phyloP scores from a whole-genome alignment of 2,888 invertebrate species.

The Apamea anceps region DNA sequence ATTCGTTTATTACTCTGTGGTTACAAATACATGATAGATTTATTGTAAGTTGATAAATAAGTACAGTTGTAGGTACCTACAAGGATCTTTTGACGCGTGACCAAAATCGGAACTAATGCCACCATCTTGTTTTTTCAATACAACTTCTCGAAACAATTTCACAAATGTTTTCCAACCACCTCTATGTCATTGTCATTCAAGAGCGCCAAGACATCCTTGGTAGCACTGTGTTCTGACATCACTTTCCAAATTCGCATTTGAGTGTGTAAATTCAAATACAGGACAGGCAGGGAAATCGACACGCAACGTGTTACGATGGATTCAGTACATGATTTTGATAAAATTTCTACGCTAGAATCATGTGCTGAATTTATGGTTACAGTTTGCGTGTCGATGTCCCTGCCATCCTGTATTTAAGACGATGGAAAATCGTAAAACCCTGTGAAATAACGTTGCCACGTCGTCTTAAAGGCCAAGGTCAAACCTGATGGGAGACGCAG shows the following conservation, averaged over 20 bases:
- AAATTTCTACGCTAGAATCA: not conserved
- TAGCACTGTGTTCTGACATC: too few species aligned
- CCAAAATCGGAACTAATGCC: not conserved
- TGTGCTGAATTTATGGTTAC: not conserved
- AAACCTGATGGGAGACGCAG: slow-evolving; percentile 14
- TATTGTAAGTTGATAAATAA: not conserved
- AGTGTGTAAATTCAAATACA: not conserved
- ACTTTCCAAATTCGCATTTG: not conserved
- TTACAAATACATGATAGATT: not conserved
- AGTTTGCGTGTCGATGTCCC: not conserved
- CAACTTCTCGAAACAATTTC: not conserved
- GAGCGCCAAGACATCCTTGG: not conserved
- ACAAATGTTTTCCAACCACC: not conserved
- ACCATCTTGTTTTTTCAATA: not conserved
- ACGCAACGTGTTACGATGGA: not conserved
- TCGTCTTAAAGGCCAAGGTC: slow-evolving; percentile 8
- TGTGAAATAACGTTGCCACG: not conserved
- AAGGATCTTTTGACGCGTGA: not conserved
- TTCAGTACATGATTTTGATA: not conserved
- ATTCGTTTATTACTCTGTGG: not conserved
- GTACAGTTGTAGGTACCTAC: not conserved
- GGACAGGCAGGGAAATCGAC: not conserved
- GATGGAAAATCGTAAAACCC: slow-evolving; percentile 12
- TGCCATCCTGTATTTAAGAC: not conserved
- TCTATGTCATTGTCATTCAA: not conserved